Evolutionary conservation across 2,797 vertebrate species (phyloP).

Genomic region (Leucoraja ocellata): DNA sequence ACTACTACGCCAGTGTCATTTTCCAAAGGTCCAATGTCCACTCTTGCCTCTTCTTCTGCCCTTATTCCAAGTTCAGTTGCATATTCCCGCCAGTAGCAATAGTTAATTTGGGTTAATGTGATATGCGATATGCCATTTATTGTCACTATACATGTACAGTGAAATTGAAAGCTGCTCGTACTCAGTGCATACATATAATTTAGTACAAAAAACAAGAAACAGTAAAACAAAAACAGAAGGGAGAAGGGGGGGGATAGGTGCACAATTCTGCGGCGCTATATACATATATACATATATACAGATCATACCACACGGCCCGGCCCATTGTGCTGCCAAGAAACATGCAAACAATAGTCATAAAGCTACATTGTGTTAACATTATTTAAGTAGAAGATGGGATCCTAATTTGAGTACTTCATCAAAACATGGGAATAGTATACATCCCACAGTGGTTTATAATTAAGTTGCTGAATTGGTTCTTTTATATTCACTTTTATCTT

Average conservation of each 20-base stretch:
- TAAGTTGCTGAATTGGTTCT: background rate
- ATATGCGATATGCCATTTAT: too few species aligned
- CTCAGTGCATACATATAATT: too few species aligned
- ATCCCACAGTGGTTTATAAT: background rate
- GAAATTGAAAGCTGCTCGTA: too few species aligned
- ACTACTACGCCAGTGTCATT: too few species aligned
- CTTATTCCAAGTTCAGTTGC: background rate
- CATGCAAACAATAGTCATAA: background rate
- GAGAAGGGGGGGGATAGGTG: too few species aligned
- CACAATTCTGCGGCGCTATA: too few species aligned
- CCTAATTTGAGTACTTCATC: background rate
- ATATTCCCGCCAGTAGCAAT: background rate
- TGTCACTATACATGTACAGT: too few species aligned
- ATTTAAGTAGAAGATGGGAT: background rate
- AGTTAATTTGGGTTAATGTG: background rate
- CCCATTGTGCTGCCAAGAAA: background rate
- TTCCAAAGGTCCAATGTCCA: too few species aligned
- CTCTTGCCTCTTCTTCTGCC: background rate
- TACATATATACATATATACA: too few species aligned
- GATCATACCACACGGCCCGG: background rate
- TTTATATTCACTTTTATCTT: slow-evolving; percentile 37
- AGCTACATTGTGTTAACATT: background rate
- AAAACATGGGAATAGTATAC: background rate
- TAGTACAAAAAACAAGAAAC: too few species aligned
- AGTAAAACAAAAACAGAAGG: too few species aligned